Evolutionary conservation across 2,113 vertebrate genomes (phyloP).

Genomic region (Amblyornis subalaris): DNA sequence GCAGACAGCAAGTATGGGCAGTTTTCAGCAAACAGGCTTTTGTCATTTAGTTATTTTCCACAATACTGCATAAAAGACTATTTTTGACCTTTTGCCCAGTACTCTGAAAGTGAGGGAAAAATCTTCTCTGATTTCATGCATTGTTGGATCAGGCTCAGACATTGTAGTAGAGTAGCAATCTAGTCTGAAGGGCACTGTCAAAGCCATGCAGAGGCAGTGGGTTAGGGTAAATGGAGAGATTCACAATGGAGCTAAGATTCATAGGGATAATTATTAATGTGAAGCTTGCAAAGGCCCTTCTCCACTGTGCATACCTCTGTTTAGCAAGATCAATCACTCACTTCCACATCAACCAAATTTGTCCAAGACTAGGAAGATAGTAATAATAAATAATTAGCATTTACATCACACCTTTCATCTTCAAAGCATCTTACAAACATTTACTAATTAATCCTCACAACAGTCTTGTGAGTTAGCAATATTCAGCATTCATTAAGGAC

Average conservation of each 20-base stretch:
- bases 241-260: background rate
- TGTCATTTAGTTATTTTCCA: background rate
- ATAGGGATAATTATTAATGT: background rate
- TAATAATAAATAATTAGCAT: conserved; percentile 59
- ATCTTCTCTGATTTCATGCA: background rate
- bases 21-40: background rate
- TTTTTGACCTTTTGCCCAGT: background rate
- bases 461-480: background rate
- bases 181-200: background rate
- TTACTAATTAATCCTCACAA: conserved; percentile 46
- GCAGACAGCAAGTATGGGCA: background rate
- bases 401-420: conserved; percentile 53
- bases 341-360: background rate
- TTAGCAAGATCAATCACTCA: conserved; percentile 28
- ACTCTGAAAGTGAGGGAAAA: background rate
- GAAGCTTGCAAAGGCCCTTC: background rate
- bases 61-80: background rate
- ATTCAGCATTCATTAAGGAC: conserved; percentile 24
- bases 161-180: background rate
- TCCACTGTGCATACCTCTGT: background rate
- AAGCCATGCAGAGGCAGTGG: background rate
- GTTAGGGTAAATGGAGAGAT: background rate
- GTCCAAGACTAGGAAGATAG: conserved; percentile 15
- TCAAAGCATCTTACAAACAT: conserved; percentile 41
- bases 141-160: background rate